phyloP scores from a whole-genome alignment of 1,140 invertebrate genomes.

The Drosophila sturtevanti region DNA sequence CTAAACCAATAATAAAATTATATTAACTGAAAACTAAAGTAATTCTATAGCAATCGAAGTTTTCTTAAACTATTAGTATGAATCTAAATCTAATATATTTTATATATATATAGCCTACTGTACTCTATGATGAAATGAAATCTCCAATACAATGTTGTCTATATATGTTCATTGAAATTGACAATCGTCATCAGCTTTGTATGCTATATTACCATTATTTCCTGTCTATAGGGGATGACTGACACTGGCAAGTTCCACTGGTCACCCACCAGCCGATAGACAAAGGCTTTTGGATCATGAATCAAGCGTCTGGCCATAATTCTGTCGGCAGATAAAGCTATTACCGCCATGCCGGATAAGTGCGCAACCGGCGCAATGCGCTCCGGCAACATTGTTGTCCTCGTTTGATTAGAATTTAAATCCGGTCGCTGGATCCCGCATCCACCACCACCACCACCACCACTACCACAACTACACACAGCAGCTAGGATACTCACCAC shows the following conservation, averaged over 20 bases:
- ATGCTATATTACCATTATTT: slow-evolving; percentile 25
- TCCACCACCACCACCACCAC: slow-evolving; percentile 23
- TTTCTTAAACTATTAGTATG: too few relatives aligned
- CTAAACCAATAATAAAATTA: too few relatives aligned
- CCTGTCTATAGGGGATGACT: slow-evolving; percentile 33
- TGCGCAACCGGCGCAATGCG: slow-evolving; percentile 43
- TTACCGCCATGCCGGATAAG: slow-evolving; percentile 77
- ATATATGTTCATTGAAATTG: slow-evolving; percentile 47
- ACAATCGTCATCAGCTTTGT: slow-evolving; percentile 45
- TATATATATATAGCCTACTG: neutral
- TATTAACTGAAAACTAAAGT: too few relatives aligned
- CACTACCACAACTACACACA: slow-evolving; percentile 14
- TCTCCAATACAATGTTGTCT: slow-evolving; percentile 35
- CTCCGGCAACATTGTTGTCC: slow-evolving; percentile 38
- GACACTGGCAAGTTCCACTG: neutral
- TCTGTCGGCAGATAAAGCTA: slow-evolving; percentile 80
- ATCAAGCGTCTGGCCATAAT: slow-evolving; percentile 71
- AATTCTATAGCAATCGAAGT: too few relatives aligned
- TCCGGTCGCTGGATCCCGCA: slow-evolving; percentile 47
- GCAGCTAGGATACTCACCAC: slow-evolving; percentile 4
- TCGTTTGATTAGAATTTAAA: slow-evolving; percentile 78
- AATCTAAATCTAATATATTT: too few relatives aligned
- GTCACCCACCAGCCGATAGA: slow-evolving; percentile 22
- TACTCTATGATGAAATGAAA: slow-evolving; percentile 24
- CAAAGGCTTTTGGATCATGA: slow-evolving; percentile 65